phyloP scores from a whole-genome alignment of 2,113 vertebrate genomes.

The Myotis davidii region DNA sequence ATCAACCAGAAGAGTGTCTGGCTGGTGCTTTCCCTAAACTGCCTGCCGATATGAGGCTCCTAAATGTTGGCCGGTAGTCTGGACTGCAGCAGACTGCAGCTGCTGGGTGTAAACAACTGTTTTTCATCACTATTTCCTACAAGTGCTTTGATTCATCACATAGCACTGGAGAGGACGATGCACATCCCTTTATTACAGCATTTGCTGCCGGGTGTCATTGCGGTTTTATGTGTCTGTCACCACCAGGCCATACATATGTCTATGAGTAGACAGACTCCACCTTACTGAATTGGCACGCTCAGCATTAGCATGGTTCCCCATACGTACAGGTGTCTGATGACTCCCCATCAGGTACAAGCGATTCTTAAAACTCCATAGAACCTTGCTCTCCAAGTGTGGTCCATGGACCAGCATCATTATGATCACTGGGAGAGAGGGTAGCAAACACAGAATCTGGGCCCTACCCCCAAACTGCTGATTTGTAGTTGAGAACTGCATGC shows the following conservation, averaged over 20 bases:
- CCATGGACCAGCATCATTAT: accelerated
- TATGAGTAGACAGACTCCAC: background rate
- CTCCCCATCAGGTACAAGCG: background rate
- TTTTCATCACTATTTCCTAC: background rate
- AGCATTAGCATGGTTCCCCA: background rate
- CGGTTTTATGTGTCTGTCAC: background rate
- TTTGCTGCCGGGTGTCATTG: background rate
- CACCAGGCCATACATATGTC: background rate
- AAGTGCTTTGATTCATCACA: background rate
- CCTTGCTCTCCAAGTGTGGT: background rate
- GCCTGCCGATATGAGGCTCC: background rate
- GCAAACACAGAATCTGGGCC: background rate
- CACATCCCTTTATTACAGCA: background rate
- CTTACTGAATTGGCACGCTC: background rate
- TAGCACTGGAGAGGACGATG: background rate
- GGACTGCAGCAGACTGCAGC: background rate
- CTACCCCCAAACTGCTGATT: background rate
- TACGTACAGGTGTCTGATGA: background rate
- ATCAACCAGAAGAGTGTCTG: accelerated
- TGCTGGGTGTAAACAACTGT: background rate
- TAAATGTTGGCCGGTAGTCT: background rate
- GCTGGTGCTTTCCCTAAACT: background rate
- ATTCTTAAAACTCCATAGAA: background rate
- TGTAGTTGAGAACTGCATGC: background rate
- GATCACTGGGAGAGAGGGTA: background rate